These are phyloP conservation scores for Fulica atra DNA, from an alignment of 2,113 vertebrate species.

Conservation along the genomic window DNA sequence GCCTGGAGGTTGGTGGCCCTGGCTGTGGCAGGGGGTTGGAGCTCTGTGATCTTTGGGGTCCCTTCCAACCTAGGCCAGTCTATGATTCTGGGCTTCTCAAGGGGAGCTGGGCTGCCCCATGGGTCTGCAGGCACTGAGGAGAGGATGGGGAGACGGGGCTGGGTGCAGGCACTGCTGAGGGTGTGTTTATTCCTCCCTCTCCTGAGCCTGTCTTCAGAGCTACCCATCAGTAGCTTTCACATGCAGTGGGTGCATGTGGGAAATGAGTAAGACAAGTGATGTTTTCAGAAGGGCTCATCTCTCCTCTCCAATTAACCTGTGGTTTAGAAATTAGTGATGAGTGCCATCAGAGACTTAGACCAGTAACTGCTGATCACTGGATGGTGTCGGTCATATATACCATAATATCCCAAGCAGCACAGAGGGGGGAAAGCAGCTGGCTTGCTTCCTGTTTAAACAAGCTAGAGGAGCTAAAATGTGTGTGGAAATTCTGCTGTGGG, in stretches of 20 bases:
- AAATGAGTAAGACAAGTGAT: fast-evolving
- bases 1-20: too few species aligned
- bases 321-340: background rate
- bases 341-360: background rate
- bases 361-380: background rate
- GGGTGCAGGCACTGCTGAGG: too few species aligned
- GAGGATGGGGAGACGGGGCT: background rate
- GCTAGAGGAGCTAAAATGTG: background rate
- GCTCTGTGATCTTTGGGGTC: too few species aligned
- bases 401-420: background rate
- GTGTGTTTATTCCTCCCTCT: background rate
- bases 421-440: background rate
- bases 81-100: background rate
- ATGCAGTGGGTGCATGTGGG: fast-evolving
- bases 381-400: too few species aligned
- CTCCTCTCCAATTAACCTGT: background rate
- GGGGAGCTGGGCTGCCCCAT: background rate
- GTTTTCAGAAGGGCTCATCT: background rate
- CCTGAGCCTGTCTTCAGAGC: background rate
- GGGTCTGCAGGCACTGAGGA: background rate
- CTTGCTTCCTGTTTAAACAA: constrained; percentile 67
- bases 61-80: too few species aligned
- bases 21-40: too few species aligned
- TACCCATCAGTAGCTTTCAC: background rate
- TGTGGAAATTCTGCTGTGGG: constrained; percentile 13